Evolutionary conservation across 2,797 vertebrate genomes (phyloP).

Genomic region (Petrocephalus schoutedeni): DNA sequence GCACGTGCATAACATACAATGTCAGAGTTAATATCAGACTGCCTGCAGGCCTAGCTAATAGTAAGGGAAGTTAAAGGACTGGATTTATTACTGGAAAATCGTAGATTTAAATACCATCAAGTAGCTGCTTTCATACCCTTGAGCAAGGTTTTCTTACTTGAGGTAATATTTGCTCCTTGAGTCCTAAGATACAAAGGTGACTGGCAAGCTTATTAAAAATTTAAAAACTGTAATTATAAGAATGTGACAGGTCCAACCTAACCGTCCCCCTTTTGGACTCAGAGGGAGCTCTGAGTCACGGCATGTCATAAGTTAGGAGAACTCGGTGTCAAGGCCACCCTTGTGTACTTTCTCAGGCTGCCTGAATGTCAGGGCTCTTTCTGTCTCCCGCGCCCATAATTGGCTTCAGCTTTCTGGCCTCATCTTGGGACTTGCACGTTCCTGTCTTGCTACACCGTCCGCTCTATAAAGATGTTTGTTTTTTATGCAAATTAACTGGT

Average conservation of each 20-base stretch:
- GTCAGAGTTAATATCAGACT: neutral
- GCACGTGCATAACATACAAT: neutral
- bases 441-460: neutral
- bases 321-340: neutral
- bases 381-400: neutral
- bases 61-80: neutral
- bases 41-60: neutral
- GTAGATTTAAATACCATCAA: neutral
- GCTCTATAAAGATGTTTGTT: neutral
- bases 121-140: neutral
- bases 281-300: constrained; percentile 9
- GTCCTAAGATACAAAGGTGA: neutral
- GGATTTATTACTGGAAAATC: neutral
- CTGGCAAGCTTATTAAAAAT: neutral
- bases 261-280: neutral
- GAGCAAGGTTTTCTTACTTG: neutral
- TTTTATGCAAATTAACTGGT: neutral
- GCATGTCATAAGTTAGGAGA: neutral
- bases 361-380: neutral
- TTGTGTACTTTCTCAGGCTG: neutral
- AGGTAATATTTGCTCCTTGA: neutral
- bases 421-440: neutral
- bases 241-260: neutral
- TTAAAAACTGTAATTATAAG: neutral
- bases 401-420: neutral